These are phyloP conservation scores for Tachysurus vachellii DNA, from an alignment of 2,113 vertebrate genomes.

Conservation along the genomic window DNA sequence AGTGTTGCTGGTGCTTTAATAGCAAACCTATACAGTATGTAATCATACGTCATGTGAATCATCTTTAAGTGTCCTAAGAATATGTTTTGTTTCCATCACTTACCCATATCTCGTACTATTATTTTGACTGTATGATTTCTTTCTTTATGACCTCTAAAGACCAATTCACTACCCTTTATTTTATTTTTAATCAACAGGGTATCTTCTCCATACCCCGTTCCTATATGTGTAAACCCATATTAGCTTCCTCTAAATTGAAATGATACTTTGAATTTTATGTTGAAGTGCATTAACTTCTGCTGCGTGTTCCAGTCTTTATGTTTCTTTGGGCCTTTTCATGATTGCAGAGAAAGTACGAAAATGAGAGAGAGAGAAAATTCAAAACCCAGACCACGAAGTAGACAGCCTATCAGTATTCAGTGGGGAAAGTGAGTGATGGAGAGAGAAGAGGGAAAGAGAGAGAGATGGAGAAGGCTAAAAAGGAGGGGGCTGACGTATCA, in stretches of 20 bases:
- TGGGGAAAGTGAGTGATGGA: conserved; percentile 81
- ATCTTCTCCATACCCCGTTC: conserved; percentile 29
- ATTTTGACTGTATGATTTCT: background rate
- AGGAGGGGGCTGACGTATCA: conserved; percentile 79
- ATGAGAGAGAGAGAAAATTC: conserved; percentile 69
- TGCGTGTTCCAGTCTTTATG: conserved; percentile 67
- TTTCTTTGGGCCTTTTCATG: conserved; percentile 48
- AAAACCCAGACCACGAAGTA: conserved; percentile 80
- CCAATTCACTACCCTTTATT: background rate
- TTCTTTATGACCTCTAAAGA: conserved; percentile 43
- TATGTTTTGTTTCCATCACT: background rate
- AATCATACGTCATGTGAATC: background rate
- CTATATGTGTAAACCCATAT: conserved; percentile 69
- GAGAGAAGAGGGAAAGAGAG: conserved; percentile 61
- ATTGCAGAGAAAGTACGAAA: conserved; percentile 35
- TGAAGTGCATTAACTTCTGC: conserved; percentile 76
- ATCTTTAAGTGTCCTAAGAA: background rate
- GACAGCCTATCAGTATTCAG: conserved; percentile 84
- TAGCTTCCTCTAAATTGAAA: conserved; percentile 76
- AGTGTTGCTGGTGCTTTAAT: background rate
- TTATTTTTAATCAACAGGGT: background rate
- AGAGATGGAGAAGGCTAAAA: conserved; percentile 53
- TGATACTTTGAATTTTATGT: conserved; percentile 79
- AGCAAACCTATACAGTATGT: background rate
- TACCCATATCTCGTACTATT: background rate